These are phyloP conservation scores for Drosophila prostipennis DNA, from an alignment of 2,888 invertebrate species.

Conservation along the genomic window DNA sequence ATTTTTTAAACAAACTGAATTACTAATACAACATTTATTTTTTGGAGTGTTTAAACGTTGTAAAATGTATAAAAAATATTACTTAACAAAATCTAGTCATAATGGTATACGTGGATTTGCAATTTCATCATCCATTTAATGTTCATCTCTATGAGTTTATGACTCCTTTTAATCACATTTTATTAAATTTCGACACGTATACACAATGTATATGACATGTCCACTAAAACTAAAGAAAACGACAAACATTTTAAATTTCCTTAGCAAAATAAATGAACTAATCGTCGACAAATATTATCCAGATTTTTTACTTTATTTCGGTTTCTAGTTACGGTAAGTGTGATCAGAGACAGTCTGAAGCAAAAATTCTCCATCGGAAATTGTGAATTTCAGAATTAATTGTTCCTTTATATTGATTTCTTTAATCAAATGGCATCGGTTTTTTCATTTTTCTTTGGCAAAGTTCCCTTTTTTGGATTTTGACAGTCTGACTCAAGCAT, in stretches of 20 bases:
- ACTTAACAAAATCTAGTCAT: conserved; percentile 33
- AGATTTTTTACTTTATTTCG: not conserved
- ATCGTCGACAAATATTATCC: conserved; percentile 13
- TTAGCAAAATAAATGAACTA: conserved; percentile 49
- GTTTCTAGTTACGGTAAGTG: not conserved
- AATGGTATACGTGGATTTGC: conserved; percentile 45
- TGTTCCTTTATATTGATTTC: too few species aligned
- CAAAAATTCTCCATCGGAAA: too few species aligned
- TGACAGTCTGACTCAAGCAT: too few species aligned
- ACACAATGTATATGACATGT: conserved; percentile 49
- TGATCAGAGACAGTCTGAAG: too few species aligned
- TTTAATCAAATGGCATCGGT: too few species aligned
- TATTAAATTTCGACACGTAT: conserved; percentile 42
- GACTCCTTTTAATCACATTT: conserved; percentile 34
- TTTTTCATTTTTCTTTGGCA: too few species aligned
- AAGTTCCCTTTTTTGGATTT: too few species aligned
- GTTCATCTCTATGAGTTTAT: conserved; percentile 35
- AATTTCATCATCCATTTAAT: conserved; percentile 28
- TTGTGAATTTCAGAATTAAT: too few species aligned
- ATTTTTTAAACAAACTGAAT: conserved; percentile 64
- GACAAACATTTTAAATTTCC: conserved; percentile 50
- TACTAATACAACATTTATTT: conserved; percentile 77
- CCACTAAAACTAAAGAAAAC: conserved; percentile 45
- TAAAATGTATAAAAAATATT: conserved; percentile 60
- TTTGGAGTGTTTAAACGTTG: conserved; percentile 82